Percentiles rank a stretch among this genome's conserved stretches.
These are phyloP conservation scores for Silurus meridionalis DNA, from an alignment of 2,113 vertebrate species.

Conservation along the genomic window DNA sequence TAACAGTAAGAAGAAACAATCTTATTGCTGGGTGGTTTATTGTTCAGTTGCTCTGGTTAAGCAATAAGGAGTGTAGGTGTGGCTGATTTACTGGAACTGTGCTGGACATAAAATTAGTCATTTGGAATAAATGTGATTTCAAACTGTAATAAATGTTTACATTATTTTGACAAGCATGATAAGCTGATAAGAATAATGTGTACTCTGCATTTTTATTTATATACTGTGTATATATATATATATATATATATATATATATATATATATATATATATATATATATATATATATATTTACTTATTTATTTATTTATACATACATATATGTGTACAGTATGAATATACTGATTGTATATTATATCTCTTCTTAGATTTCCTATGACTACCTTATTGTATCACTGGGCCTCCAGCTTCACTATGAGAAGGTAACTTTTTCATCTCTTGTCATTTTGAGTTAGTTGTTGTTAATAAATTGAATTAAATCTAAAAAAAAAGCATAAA, in stretches of 20 bases:
- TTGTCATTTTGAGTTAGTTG: neutral
- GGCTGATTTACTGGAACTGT: neutral
- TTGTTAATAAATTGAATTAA: neutral
- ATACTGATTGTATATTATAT: neutral
- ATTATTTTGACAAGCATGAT: neutral
- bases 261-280: too few relatives aligned
- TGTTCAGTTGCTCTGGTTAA: neutral
- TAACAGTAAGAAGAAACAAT: neutral
- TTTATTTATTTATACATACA: too few relatives aligned
- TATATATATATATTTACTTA: too few relatives aligned
- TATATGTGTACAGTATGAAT: too few relatives aligned
- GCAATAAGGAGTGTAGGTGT: constrained; percentile 6
- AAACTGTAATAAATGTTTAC: neutral
- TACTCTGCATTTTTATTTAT: neutral
- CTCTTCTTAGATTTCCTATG: constrained; percentile 84
- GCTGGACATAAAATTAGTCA: neutral
- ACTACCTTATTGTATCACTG: constrained; percentile 92
- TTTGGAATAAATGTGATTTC: neutral
- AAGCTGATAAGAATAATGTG: neutral
- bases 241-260: too few relatives aligned
- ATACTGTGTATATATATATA: too few relatives aligned
- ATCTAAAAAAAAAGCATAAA: neutral
- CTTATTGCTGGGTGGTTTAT: neutral
- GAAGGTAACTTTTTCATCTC: constrained; percentile 74
- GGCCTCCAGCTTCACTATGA: constrained; percentile 90